phyloP scores from a whole-genome alignment of 2,888 invertebrate genomes.

The Limnephilus lunatus region DNA sequence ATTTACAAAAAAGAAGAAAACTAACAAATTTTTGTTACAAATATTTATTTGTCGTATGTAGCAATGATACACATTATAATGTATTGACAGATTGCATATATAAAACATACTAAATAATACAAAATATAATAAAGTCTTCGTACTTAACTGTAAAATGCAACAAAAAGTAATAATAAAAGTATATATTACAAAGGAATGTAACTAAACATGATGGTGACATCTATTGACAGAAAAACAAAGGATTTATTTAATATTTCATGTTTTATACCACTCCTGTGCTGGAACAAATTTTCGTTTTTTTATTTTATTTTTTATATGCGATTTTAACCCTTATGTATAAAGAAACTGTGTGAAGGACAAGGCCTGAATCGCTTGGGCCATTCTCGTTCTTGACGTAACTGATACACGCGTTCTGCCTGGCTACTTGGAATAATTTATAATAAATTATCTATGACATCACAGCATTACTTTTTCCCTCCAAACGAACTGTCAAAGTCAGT shows the following conservation, averaged over 20 bases:
- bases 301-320: no score
- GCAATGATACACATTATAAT: constrained; percentile 36
- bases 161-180: neutral
- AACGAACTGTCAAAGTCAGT: no score
- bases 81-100: constrained; percentile 22
- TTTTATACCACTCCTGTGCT: no score
- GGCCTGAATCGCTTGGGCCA: no score
- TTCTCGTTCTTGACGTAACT: no score
- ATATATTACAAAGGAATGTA: constrained; percentile 53
- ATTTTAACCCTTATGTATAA: no score
- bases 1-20: neutral
- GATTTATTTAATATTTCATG: neutral
- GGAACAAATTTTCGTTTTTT: no score
- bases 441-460: no score
- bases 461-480: no score
- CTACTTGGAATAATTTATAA: no score
- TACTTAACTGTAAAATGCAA: constrained; percentile 15
- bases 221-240: constrained; percentile 12
- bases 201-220: constrained; percentile 25
- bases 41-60: constrained; percentile 41
- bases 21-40: constrained; percentile 17
- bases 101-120: constrained; percentile 43
- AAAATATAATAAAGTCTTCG: constrained; percentile 4
- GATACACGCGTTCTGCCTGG: no score
- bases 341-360: no score